phyloP scores from a whole-genome alignment of 2,113 vertebrate species.

The Boulengeromyrus knoepffleri region DNA sequence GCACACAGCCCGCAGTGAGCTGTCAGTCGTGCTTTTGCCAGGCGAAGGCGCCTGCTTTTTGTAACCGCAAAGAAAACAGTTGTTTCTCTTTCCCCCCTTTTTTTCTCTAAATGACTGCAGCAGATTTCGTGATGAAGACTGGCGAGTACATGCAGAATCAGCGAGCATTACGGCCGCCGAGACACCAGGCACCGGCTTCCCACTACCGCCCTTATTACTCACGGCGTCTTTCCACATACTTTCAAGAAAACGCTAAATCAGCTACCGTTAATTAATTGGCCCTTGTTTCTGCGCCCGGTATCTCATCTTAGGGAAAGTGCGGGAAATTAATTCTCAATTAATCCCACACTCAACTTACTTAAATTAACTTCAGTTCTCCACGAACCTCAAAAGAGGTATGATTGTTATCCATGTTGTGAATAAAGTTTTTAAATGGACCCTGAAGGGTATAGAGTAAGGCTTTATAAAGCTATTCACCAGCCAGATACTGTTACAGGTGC shows the following conservation, averaged over 20 bases:
- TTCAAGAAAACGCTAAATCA: background rate
- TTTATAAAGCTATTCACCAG: background rate
- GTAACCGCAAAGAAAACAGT: background rate
- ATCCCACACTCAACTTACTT: background rate
- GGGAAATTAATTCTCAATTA: background rate
- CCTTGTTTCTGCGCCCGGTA: background rate
- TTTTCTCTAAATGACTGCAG: background rate
- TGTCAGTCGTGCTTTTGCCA: slow-evolving; percentile 11
- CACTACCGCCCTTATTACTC: background rate
- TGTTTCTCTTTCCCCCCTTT: background rate
- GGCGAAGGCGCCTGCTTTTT: background rate
- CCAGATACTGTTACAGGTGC: background rate
- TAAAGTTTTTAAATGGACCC: background rate
- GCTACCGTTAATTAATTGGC: background rate
- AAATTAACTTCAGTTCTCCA: background rate
- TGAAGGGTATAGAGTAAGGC: background rate
- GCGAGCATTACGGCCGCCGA: background rate
- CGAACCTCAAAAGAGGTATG: background rate
- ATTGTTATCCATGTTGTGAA: background rate
- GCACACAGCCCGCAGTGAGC: background rate
- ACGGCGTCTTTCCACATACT: background rate
- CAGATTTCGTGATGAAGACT: background rate
- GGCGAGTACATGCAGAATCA: background rate
- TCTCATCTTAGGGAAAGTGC: background rate
- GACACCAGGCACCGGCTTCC: background rate